phyloP scores from a whole-genome alignment of 2,113 vertebrate genomes.

The Uria lomvia region DNA sequence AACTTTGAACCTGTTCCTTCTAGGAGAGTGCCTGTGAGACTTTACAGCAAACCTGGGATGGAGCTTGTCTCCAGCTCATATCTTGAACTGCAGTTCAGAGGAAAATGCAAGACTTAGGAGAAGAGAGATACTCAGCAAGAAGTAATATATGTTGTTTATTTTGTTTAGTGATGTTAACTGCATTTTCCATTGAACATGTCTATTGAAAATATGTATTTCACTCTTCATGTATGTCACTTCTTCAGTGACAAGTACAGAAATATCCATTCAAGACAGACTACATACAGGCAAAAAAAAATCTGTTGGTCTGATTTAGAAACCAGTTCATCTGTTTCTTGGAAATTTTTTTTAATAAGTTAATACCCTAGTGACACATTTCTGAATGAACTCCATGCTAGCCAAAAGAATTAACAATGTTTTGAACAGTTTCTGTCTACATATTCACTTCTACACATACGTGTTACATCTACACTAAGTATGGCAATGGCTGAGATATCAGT shows the following conservation, averaged over 20 bases:
- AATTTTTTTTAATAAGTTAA: neutral
- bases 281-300: neutral
- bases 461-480: neutral
- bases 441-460: neutral
- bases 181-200: neutral
- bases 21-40: neutral
- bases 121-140: neutral
- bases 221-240: too few relatives aligned
- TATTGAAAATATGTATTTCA: neutral
- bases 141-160: neutral
- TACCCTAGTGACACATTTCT: neutral
- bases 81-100: neutral
- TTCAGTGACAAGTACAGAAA: neutral
- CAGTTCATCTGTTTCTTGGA: neutral
- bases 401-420: neutral
- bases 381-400: neutral
- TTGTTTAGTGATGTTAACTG: neutral
- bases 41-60: neutral
- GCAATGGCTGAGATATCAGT: neutral
- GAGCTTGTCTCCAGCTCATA: rapidly evolving
- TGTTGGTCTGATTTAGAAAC: neutral
- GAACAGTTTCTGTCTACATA: neutral
- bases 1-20: neutral
- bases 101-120: neutral
- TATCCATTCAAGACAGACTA: neutral